A percentile compares a stretch with the other conserved stretches of the same genome.
phyloP scores from a whole-genome alignment of 2,113 vertebrate genomes.

The Riparia riparia region DNA sequence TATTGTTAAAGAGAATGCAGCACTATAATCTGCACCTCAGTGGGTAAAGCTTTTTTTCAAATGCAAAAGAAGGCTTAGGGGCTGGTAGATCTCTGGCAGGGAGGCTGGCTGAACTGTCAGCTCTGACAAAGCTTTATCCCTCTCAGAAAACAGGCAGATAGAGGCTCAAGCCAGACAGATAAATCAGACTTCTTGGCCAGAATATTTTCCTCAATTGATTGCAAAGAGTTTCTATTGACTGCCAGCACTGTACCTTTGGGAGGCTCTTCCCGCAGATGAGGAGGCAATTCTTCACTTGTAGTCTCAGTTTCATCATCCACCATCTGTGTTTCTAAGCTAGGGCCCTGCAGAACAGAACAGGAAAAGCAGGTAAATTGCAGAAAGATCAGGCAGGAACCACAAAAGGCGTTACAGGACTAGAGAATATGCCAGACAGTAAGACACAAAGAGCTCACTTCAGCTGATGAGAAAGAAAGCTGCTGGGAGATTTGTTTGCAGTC shows the following conservation, averaged over 20 bases:
- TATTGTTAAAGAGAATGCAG: constrained; percentile 1
- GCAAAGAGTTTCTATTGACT: neutral
- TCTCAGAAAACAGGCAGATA: neutral
- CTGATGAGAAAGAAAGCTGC: neutral
- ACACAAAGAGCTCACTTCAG: neutral
- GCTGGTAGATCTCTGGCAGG: neutral
- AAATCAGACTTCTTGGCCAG: neutral
- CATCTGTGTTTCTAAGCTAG: constrained; percentile 35
- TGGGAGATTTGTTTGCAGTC: neutral
- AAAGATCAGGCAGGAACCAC: neutral
- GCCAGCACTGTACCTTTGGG: neutral
- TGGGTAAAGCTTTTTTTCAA: neutral
- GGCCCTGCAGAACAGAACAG: constrained; percentile 18
- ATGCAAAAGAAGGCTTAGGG: neutral
- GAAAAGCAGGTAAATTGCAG: neutral
- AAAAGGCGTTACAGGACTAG: neutral
- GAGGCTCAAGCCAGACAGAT: neutral
- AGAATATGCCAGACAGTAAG: neutral
- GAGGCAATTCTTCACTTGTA: neutral
- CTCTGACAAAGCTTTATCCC: neutral
- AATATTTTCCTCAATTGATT: neutral
- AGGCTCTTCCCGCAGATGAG: constrained; percentile 49
- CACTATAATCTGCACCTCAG: neutral
- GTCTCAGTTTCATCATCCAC: constrained; percentile 28
- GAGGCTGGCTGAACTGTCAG: neutral